Evolutionary conservation across 2,888 invertebrate species (phyloP).

Genomic region (Pycnomerus fuliginosus): DNA sequence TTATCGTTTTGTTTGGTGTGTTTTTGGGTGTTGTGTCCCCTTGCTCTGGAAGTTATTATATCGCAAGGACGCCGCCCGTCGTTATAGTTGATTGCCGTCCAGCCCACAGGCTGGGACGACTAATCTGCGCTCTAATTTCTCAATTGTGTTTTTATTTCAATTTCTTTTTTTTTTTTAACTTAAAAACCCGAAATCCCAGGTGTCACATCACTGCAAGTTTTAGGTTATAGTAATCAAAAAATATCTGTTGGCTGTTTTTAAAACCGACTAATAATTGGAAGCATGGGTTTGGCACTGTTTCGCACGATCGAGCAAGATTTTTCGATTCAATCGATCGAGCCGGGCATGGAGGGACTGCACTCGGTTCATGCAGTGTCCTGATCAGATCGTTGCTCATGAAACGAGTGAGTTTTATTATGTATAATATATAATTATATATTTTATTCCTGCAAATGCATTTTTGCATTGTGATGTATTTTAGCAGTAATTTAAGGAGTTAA

Average conservation of each 20-base stretch:
- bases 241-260: slow-evolving; percentile 28
- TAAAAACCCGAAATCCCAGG: slow-evolving; percentile 41
- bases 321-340: slow-evolving; percentile 35
- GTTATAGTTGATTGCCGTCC: slow-evolving; percentile 32
- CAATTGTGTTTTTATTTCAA: slow-evolving; percentile 34
- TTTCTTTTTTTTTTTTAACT: slow-evolving; percentile 47
- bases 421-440: slow-evolving; percentile 67
- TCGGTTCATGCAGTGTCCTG: slow-evolving; percentile 46
- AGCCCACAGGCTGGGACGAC: slow-evolving; percentile 29
- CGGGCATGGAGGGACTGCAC: slow-evolving; percentile 47
- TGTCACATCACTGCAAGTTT: slow-evolving; percentile 45
- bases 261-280: slow-evolving; percentile 27
- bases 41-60: slow-evolving; percentile 49
- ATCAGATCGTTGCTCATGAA: slow-evolving; percentile 46
- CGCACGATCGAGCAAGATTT: slow-evolving; percentile 28
- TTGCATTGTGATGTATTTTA: slow-evolving; percentile 69
- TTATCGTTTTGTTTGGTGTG: slow-evolving; percentile 40
- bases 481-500: slow-evolving; percentile 54
- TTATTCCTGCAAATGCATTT: slow-evolving; percentile 77
- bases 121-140: slow-evolving; percentile 38
- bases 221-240: slow-evolving; percentile 30
- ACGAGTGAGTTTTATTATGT: slow-evolving; percentile 50
- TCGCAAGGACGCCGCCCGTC: slow-evolving; percentile 45
- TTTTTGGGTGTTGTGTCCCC: slow-evolving; percentile 45
- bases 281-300: slow-evolving; percentile 48